Percentiles rank a stretch among this genome's conserved stretches.
phyloP scores from a whole-genome alignment of 2,113 vertebrate species.

The Eublepharis macularius region DNA sequence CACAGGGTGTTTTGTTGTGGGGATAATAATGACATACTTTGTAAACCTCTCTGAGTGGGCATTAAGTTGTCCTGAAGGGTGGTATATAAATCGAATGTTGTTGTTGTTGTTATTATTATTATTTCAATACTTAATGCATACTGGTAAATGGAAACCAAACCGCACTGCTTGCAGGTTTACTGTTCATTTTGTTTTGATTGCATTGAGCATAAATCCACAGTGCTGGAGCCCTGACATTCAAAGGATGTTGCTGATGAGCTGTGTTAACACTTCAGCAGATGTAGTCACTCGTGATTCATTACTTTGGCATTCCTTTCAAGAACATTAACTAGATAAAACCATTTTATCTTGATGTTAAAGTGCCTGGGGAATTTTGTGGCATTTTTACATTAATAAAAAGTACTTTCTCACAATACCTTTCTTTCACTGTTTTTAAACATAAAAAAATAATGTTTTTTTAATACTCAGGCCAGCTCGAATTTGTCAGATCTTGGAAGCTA shows the following conservation, averaged over 20 bases:
- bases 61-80: no score
- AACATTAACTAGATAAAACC: conserved; percentile 67
- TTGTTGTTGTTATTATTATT: no score
- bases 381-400: conserved; percentile 56
- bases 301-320: conserved; percentile 68
- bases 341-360: conserved; percentile 68
- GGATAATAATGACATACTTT: no score
- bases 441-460: conserved; percentile 3
- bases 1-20: no score
- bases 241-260: conserved; percentile 56
- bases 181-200: conserved; percentile 34
- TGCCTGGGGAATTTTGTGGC: conserved; percentile 57
- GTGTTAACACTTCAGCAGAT: conserved; percentile 62
- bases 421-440: conserved; percentile 12
- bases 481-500: no score
- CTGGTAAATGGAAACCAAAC: neutral
- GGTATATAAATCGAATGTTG: no score
- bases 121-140: no score
- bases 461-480: no score
- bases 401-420: conserved; percentile 43
- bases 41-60: no score
- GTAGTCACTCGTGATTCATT: conserved; percentile 57
- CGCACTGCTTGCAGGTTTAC: neutral
- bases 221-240: conserved; percentile 57
- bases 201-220: conserved; percentile 41